Evolutionary conservation across 2,888 invertebrate genomes (phyloP).

Genomic region (Parnassius orleans): DNA sequence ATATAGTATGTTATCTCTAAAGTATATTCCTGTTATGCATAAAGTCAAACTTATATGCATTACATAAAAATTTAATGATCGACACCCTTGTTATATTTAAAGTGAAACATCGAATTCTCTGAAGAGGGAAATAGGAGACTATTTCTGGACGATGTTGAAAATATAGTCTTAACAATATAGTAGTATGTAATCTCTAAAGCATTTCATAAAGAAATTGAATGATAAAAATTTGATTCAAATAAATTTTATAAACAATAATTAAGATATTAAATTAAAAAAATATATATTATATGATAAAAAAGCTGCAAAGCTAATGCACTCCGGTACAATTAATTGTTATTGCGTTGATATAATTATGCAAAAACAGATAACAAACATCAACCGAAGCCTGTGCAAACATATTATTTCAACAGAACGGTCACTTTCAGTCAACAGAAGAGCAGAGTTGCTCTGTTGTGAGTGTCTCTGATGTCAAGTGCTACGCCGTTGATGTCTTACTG

Average conservation of each 20-base stretch:
- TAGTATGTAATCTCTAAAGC: no score
- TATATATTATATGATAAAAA: not conserved
- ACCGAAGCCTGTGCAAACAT: slow-evolving; percentile 32
- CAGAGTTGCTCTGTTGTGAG: slow-evolving; percentile 45
- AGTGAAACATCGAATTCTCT: slow-evolving; percentile 12
- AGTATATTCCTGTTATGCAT: no score
- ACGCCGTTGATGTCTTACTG: slow-evolving; percentile 41
- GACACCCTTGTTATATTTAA: slow-evolving; percentile 8
- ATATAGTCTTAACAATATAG: no score
- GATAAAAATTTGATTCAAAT: no score
- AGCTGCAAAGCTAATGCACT: not conserved
- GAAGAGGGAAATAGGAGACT: slow-evolving; percentile 5
- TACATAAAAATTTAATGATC: no score
- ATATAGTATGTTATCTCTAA: no score
- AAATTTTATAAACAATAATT: no score
- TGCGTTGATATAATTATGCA: not conserved
- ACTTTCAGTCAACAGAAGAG: slow-evolving; percentile 43
- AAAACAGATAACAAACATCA: slow-evolving; percentile 32
- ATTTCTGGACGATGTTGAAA: slow-evolving; percentile 5
- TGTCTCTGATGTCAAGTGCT: slow-evolving; percentile 48
- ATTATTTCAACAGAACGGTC: slow-evolving; percentile 36
- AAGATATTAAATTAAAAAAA: not conserved
- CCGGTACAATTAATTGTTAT: no score
- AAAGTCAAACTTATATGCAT: no score
- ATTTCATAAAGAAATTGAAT: no score